Evolutionary conservation across 2,797 vertebrate species (phyloP).

Genomic region (Poecilia wingei): DNA sequence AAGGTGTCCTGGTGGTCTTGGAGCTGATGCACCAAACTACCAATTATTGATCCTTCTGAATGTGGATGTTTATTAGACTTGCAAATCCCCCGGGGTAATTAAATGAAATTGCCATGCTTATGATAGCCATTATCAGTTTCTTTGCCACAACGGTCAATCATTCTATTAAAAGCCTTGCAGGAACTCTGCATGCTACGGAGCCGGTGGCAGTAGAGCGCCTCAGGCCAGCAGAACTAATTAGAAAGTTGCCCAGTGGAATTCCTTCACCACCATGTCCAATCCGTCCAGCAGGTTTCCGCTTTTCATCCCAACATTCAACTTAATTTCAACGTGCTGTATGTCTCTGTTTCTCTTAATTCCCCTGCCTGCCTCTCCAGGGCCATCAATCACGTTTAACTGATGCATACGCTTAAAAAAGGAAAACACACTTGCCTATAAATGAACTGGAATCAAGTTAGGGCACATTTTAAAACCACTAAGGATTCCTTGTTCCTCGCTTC

Average conservation of each 20-base stretch:
- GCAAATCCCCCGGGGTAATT: constrained; percentile 80
- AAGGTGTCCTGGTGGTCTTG: constrained; percentile 37
- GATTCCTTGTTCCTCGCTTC: not conserved
- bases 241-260: constrained; percentile 82
- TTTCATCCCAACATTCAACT: constrained; percentile 70
- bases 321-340: constrained; percentile 71
- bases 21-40: constrained; percentile 69
- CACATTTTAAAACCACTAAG: constrained; percentile 29
- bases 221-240: constrained; percentile 83
- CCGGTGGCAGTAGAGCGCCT: constrained; percentile 74
- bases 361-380: constrained; percentile 52
- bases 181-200: constrained; percentile 71
- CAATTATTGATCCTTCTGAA: constrained; percentile 79
- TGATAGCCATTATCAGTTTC: constrained; percentile 78
- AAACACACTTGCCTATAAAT: constrained; percentile 50
- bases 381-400: constrained; percentile 64
- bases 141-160: constrained; percentile 79
- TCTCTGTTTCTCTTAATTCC: constrained; percentile 72
- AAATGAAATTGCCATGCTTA: constrained; percentile 74
- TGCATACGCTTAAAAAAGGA: constrained; percentile 64
- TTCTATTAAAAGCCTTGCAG: constrained; percentile 75
- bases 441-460: constrained; percentile 42
- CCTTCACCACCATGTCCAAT: constrained; percentile 67
- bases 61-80: constrained; percentile 78
- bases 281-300: constrained; percentile 50